A percentile compares a stretch with the other conserved stretches of the same genome.
These are phyloP conservation scores for Drosophila aff. DNA, from an alignment of 1,140 invertebrate species.

Conservation along the genomic window DNA sequence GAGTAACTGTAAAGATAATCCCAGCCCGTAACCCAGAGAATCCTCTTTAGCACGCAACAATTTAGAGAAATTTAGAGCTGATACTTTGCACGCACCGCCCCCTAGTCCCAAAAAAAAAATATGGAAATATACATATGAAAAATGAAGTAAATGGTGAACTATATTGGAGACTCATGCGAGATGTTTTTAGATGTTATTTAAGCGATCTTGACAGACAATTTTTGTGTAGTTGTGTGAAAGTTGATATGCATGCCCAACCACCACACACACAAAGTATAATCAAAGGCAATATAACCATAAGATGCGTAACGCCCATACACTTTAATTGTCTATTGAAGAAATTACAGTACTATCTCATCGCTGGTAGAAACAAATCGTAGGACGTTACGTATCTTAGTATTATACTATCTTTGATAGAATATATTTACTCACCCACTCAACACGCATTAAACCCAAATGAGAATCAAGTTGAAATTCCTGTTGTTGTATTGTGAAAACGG, in stretches of 20 bases:
- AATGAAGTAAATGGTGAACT: slow-evolving; percentile 35
- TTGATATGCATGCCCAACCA: slow-evolving; percentile 43
- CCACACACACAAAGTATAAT: slow-evolving; percentile 13
- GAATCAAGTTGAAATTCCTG: slow-evolving; percentile 56
- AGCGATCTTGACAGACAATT: slow-evolving; percentile 63
- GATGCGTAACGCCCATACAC: neutral
- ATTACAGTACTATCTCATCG: neutral
- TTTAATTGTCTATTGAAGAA: neutral
- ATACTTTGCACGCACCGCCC: slow-evolving; percentile 67
- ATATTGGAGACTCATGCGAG: slow-evolving; percentile 43
- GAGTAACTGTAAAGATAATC: slow-evolving; percentile 35
- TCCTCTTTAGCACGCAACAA: slow-evolving; percentile 62
- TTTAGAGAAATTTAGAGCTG: slow-evolving; percentile 76
- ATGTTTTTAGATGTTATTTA: slow-evolving; percentile 72
- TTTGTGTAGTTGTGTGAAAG: slow-evolving; percentile 68
- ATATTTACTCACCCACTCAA: slow-evolving; percentile 26
- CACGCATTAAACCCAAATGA: slow-evolving; percentile 46
- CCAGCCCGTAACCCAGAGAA: slow-evolving; percentile 22
- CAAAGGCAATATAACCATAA: slow-evolving; percentile 1
- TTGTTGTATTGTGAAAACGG: slow-evolving; percentile 69
- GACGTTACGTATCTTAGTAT: neutral
- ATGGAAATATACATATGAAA: slow-evolving; percentile 36
- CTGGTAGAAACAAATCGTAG: neutral
- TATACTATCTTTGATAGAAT: slow-evolving; percentile 9
- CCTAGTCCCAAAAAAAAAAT: slow-evolving; percentile 13